These are phyloP conservation scores for Nothobranchius kuhntae DNA, from an alignment of 2,113 vertebrate genomes.

Conservation along the genomic window DNA sequence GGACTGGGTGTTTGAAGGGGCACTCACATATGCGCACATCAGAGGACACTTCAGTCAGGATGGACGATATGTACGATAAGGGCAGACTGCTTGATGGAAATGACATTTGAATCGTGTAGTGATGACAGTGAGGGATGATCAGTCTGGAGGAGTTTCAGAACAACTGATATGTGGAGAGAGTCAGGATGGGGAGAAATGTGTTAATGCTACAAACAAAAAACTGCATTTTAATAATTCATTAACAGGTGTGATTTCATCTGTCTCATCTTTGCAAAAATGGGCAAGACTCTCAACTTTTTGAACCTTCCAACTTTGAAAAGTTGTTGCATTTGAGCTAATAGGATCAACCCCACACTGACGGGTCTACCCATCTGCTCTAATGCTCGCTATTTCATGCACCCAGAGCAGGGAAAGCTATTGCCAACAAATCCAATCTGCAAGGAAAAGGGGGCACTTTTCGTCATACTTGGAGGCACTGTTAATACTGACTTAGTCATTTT, in stretches of 20 bases:
- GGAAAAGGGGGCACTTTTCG: constrained; percentile 27
- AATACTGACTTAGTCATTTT: constrained; percentile 35
- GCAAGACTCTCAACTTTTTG: constrained; percentile 1
- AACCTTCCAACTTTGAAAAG: background rate
- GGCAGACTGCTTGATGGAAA: constrained; percentile 36
- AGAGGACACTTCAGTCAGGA: constrained; percentile 45
- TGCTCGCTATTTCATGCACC: constrained; percentile 20
- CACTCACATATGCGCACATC: constrained; percentile 27
- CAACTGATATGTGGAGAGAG: background rate
- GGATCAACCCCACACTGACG: constrained; percentile 15
- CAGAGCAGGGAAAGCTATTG: constrained; percentile 29
- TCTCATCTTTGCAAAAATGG: background rate
- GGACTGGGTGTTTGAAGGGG: constrained; percentile 56
- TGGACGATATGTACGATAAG: constrained; percentile 43
- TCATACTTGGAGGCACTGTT: constrained; percentile 46
- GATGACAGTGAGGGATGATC: constrained; percentile 48
- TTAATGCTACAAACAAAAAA: background rate
- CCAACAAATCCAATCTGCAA: constrained; percentile 51
- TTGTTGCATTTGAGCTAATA: constrained; percentile 13
- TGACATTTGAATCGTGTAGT: constrained; percentile 41
- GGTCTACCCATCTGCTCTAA: constrained; percentile 12
- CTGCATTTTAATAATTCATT: background rate
- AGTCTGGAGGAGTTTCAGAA: constrained; percentile 26
- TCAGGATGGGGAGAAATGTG: constrained; percentile 18
- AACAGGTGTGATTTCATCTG: constrained; percentile 5